Evolutionary conservation across 1,140 invertebrate species (phyloP).

Genomic region (Venustaconcha ellipsiformis): DNA sequence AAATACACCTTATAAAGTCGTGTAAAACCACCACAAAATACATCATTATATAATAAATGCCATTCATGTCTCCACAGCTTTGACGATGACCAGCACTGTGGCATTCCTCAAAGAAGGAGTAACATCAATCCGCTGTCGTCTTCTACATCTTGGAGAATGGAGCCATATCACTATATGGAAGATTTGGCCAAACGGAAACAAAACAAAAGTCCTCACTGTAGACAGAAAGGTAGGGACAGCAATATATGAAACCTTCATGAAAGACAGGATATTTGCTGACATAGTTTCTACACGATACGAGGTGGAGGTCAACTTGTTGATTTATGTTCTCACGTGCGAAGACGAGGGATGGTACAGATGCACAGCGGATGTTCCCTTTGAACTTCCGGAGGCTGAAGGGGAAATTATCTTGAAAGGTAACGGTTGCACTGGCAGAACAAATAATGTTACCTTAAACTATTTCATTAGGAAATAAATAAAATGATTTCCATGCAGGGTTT

Average conservation of each 20-base stretch:
- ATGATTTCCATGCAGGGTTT: background rate
- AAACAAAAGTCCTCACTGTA: background rate
- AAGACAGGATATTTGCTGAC: conserved; percentile 3
- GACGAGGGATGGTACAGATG: conserved; percentile 17
- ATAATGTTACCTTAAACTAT: background rate
- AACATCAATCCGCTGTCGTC: conserved; percentile 1
- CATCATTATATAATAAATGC: too few relatives aligned
- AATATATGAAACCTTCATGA: background rate
- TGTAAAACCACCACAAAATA: too few relatives aligned
- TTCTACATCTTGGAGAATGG: conserved; percentile 4
- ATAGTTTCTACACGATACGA: conserved; percentile 4
- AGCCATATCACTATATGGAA: background rate
- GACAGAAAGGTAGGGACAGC: too few relatives aligned
- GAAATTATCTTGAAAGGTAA: background rate
- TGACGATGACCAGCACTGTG: background rate
- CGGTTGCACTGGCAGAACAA: background rate
- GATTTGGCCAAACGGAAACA: background rate
- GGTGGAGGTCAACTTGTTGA: conserved; percentile 9
- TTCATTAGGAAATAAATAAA: background rate
- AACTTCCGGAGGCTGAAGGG: conserved; percentile 1
- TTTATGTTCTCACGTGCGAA: conserved; percentile 15
- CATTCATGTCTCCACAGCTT: background rate
- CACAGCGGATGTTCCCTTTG: background rate
- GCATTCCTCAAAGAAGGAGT: conserved; percentile 6
- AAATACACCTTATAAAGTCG: too few relatives aligned